Conservation (phyloP, 30 jellyfish, hydroid and myxozoan genomes). For the Mastigias papua region DNA sequence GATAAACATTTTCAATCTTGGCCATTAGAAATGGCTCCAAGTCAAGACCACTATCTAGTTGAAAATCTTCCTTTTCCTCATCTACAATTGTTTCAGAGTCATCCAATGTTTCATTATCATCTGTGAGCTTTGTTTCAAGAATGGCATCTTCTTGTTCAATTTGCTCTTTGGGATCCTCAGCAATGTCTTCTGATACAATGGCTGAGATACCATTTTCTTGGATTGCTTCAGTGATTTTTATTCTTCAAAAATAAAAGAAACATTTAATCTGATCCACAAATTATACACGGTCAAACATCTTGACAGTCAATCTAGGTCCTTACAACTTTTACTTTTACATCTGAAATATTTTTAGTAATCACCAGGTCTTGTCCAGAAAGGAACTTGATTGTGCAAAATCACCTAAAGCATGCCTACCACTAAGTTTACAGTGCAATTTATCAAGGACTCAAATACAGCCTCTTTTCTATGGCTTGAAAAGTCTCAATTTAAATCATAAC, state of each 20-base stretch:
- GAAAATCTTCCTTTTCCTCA: constrained; percentile 2
- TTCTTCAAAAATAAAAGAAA: constrained; percentile 21
- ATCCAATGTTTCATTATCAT: constrained; percentile 3
- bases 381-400: too few relatives aligned
- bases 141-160: constrained; percentile 29
- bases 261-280: too few relatives aligned
- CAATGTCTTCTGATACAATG: constrained; percentile 27
- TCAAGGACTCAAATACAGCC: too few relatives aligned
- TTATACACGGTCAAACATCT: too few relatives aligned
- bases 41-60: neutral
- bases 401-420: too few relatives aligned
- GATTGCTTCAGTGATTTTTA: constrained; percentile 56
- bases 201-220: constrained; percentile 58
- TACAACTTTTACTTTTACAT: too few relatives aligned
- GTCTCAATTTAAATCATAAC: too few relatives aligned
- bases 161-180: constrained; percentile 4
- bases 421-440: too few relatives aligned
- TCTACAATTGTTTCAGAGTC: constrained; percentile 1
- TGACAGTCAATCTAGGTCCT: too few relatives aligned
- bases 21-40: constrained; percentile 76
- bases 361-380: too few relatives aligned
- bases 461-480: too few relatives aligned
- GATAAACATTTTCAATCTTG: constrained; percentile 81
- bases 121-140: neutral
- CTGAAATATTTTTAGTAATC: too few relatives aligned